Percentiles rank a stretch among this genome's conserved stretches.
phyloP scores from a whole-genome alignment of 2,888 invertebrate genomes.

The Agrochola macilenta region DNA sequence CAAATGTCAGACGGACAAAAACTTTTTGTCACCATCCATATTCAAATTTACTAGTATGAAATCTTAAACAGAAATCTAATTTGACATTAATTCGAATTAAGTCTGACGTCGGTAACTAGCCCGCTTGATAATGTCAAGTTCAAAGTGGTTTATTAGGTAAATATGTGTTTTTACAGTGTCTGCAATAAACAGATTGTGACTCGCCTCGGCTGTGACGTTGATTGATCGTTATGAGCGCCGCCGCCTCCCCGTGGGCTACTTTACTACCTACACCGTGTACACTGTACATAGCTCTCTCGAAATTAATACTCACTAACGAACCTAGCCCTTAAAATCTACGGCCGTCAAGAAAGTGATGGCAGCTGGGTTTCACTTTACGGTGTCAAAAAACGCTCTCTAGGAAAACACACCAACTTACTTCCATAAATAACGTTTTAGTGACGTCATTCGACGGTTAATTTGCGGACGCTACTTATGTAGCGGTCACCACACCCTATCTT shows the following conservation, averaged over 20 bases:
- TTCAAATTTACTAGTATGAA: neutral
- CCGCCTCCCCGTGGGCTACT: constrained; percentile 7
- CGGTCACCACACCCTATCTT: neutral
- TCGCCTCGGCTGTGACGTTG: constrained; percentile 47
- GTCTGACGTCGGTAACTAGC: neutral
- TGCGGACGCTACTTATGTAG: neutral
- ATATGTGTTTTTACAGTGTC: constrained; percentile 26
- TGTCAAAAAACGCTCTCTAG: neutral
- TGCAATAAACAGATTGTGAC: constrained; percentile 44
- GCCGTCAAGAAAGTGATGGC: neutral
- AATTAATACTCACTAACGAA: constrained; percentile 36
- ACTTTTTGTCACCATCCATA: no score
- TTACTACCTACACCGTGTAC: neutral
- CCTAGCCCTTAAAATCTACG: neutral
- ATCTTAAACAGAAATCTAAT: neutral
- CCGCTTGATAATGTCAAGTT: constrained; percentile 23
- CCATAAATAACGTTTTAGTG: neutral
- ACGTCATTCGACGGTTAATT: neutral
- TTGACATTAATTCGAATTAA: neutral
- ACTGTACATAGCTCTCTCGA: constrained; percentile 3
- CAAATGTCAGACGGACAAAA: no score
- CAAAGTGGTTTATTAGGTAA: constrained; percentile 27
- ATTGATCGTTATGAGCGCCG: constrained; percentile 46
- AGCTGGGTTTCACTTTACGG: neutral
- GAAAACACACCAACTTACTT: neutral